Evolutionary conservation across 2,888 invertebrate species (phyloP), one percentile per base, ranked within the genome.

Genomic region (Apamea sordens): DNA sequence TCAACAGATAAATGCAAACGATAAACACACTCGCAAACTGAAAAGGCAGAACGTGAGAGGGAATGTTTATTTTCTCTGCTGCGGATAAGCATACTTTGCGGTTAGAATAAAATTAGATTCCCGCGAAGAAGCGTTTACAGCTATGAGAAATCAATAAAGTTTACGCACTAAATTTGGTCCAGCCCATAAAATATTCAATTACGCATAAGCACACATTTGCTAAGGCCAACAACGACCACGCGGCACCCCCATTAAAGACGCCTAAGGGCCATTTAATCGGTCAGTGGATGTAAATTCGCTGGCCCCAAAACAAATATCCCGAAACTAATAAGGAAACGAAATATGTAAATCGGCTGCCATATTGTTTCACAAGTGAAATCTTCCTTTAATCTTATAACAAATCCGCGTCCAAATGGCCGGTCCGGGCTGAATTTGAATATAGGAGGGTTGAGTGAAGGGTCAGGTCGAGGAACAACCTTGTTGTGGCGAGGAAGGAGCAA

Each of bases 361-460:
- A 97, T 97, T 96, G 97, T 97, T 97, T 95, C 96, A 95, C 96
- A 96, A 97, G 97, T 97, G 96, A 97, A 97, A 97, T 97, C 97
- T 97, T 97, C 97, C 97, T 96, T 97, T 97, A 97, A 97, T 97
- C 97, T 97, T 97, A 97, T 97, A 97, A 97, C 97, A 97, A 97
- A 97, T 97, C 97, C 96, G 96, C 95, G 97, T 96, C 95, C 96
- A 97, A 97, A 97, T 97, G 97, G 96, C 95, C 97, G 96, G 95
- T 93, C 94, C 94, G 95, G 94, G 93, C 90, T 89, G 92, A 95
- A 96, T 96, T 97, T 96, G 96, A 96, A 96, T 96, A 96, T 94
- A 94, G 93, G 94, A 95, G 97, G 96, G 96, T 95, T 93, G 91
- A 92, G 88, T 93, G 91, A 93, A 94, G 96, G 96, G 96, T 96